Conservation (phyloP, 1,140 invertebrate genomes). For the Mya arenaria region DNA sequence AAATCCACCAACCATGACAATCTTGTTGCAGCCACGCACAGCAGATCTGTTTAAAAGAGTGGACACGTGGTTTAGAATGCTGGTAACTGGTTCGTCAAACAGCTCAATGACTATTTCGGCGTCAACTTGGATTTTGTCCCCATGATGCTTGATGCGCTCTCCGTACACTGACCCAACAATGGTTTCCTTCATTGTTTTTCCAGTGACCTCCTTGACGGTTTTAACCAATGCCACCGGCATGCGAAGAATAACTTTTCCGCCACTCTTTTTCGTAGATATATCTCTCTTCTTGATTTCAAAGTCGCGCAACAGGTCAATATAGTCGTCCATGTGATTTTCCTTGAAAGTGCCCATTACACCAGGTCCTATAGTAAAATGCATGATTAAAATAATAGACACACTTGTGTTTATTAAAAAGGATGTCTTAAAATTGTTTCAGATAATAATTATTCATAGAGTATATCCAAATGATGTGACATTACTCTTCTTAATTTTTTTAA, state of each 20-base stretch:
- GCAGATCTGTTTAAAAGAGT: not conserved
- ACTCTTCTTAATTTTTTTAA: too few relatives aligned
- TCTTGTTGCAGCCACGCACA: not conserved
- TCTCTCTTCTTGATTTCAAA: not conserved
- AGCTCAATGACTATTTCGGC: not conserved
- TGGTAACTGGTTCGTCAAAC: not conserved
- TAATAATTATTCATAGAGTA: too few relatives aligned
- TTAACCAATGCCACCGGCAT: not conserved
- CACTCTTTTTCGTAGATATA: too few relatives aligned
- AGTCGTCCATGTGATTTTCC: not conserved
- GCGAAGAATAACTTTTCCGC: not conserved
- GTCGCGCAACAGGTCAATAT: not conserved
- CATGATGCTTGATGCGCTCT: not conserved
- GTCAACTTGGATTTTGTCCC: not conserved
- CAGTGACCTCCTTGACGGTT: not conserved
- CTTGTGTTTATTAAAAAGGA: too few relatives aligned
- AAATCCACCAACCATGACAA: conserved; percentile 3
- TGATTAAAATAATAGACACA: too few relatives aligned
- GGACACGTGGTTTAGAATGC: not conserved
- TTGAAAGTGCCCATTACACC: not conserved
- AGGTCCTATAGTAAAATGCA: too few relatives aligned
- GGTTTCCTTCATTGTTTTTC: not conserved
- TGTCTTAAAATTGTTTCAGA: too few relatives aligned
- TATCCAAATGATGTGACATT: too few relatives aligned
- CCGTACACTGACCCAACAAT: not conserved